Evolutionary conservation across 1,140 invertebrate genomes (phyloP).

Genomic region (Drosophila kepulauana): DNA sequence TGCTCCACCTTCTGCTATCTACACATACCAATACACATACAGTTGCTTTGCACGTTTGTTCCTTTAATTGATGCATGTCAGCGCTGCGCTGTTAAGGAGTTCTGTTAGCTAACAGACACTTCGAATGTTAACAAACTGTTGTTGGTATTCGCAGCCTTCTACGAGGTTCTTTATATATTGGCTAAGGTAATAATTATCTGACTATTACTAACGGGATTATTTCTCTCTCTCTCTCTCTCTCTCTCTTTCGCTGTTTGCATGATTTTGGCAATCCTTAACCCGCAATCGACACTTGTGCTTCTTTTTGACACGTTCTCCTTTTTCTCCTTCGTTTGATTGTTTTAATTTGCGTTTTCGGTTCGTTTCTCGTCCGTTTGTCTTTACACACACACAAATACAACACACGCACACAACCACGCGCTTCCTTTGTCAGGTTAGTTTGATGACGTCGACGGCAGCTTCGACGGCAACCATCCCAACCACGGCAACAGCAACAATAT

Average conservation of each 20-base stretch:
- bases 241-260: conserved; percentile 85
- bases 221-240: conserved; percentile 23
- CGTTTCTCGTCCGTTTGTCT: conserved; percentile 90
- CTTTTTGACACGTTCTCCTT: conserved; percentile 21
- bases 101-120: neutral
- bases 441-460: conserved; percentile 89
- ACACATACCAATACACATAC: neutral
- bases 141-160: neutral
- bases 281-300: conserved; percentile 29
- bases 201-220: conserved; percentile 44
- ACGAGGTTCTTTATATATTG: neutral
- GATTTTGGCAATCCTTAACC: conserved; percentile 91
- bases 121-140: neutral
- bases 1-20: neutral
- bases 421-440: conserved; percentile 96
- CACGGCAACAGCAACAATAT: conserved; percentile 22
- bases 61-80: conserved; percentile 5
- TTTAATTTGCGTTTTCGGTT: conserved; percentile 50
- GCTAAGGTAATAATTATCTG: conserved; percentile 13
- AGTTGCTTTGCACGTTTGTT: neutral
- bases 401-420: conserved; percentile 89
- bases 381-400: conserved; percentile 89
- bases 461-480: conserved; percentile 46
- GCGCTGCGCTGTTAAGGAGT: neutral
- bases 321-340: conserved; percentile 36